These are phyloP conservation scores for Orius laevigatus DNA, from an alignment of 1,140 invertebrate species.

Conservation along the genomic window DNA sequence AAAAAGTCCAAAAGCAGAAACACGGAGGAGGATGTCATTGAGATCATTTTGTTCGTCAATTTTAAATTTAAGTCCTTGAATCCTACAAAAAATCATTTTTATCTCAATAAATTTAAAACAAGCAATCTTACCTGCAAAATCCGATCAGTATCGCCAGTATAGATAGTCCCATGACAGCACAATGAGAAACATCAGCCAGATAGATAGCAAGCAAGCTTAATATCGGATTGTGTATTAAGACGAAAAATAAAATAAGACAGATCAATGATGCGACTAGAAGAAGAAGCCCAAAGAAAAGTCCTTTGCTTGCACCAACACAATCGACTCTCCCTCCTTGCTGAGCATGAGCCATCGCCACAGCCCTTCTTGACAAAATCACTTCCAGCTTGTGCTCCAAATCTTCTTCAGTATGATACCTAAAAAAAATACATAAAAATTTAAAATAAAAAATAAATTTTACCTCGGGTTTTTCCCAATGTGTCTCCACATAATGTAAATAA, in stretches of 20 bases:
- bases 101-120: neutral
- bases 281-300: conserved; percentile 82
- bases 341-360: conserved; percentile 64
- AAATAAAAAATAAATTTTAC: conserved; percentile 24
- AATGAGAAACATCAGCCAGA: conserved; percentile 77
- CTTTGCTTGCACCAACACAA: conserved; percentile 82
- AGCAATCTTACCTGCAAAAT: conserved; percentile 32
- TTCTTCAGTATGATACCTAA: conserved; percentile 56
- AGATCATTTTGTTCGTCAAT: conserved; percentile 73
- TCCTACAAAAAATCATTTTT: conserved; percentile 36
- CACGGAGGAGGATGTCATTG: conserved; percentile 75
- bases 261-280: conserved; percentile 80
- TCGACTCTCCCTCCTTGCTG: conserved; percentile 67
- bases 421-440: neutral
- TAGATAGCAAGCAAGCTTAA: conserved; percentile 71
- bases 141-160: conserved; percentile 79
- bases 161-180: conserved; percentile 67
- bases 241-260: conserved; percentile 87
- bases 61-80: conserved; percentile 73
- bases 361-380: conserved; percentile 64
- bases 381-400: conserved; percentile 69
- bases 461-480: conserved; percentile 75
- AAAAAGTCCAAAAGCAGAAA: conserved; percentile 83
- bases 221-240: conserved; percentile 66
- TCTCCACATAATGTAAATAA: conserved; percentile 96